Conservation (phyloP, 23 tunicate species). For the Ascidia mentula region DNA sequence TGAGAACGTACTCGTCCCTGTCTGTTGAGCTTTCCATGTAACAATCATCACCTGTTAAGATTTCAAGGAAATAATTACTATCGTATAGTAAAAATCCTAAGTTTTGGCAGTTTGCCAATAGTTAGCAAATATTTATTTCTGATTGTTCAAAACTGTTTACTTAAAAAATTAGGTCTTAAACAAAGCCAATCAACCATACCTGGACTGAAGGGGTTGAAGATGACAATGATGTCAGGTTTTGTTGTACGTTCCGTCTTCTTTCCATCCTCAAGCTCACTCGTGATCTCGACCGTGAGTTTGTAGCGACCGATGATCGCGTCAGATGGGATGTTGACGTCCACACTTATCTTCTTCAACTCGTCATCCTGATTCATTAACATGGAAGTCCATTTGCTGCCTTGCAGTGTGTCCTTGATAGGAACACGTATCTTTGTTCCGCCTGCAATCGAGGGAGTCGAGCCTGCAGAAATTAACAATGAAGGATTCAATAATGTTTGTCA, state of each 20-base stretch:
- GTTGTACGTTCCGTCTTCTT: constrained; percentile 21
- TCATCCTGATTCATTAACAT: background rate
- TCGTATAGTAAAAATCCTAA: too few relatives aligned
- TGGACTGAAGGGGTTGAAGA: constrained; percentile 56
- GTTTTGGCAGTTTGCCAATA: too few relatives aligned
- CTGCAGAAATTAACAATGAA: too few relatives aligned
- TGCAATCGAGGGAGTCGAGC: constrained; percentile 17
- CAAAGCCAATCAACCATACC: constrained; percentile 13
- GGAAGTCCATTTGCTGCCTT: constrained; percentile 31
- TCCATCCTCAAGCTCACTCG: constrained; percentile 23
- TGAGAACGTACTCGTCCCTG: constrained; percentile 76
- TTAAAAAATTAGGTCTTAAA: too few relatives aligned
- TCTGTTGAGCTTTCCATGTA: constrained; percentile 57
- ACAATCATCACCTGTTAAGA: constrained; percentile 67
- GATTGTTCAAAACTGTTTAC: too few relatives aligned
- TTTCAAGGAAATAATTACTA: too few relatives aligned
- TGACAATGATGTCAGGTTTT: constrained; percentile 46
- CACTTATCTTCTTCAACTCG: constrained; percentile 16
- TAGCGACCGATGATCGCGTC: constrained; percentile 59
- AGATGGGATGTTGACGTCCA: constrained; percentile 52
- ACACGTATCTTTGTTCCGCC: constrained; percentile 25
- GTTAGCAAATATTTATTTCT: too few relatives aligned
- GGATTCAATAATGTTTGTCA: too few relatives aligned
- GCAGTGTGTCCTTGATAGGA: constrained; percentile 26
- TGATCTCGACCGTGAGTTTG: constrained; percentile 37